Conservation (phyloP, 2,797 vertebrate species). For the Hyperoplus immaculatus region DNA sequence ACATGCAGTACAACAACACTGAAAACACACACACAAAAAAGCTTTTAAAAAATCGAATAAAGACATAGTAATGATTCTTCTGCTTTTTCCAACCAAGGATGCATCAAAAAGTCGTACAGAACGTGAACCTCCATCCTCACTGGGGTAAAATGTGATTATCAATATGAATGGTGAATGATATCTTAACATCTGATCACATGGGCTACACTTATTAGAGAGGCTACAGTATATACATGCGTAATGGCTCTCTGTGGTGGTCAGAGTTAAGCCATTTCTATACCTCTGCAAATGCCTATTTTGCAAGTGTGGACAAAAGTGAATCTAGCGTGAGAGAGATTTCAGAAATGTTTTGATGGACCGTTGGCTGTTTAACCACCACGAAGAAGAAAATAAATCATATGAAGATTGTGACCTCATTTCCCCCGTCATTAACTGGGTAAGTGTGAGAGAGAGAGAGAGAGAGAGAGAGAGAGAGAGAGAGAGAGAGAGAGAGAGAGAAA, state of each 20-base stretch:
- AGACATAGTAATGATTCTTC: constrained; percentile 21
- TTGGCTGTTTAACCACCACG: constrained; percentile 43
- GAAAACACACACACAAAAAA: constrained; percentile 1
- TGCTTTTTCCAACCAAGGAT: constrained; percentile 50
- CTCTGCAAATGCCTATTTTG: constrained; percentile 20
- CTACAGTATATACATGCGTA: constrained; percentile 18
- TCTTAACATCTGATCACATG: constrained; percentile 46
- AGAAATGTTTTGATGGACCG: constrained; percentile 19
- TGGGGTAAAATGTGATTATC: constrained; percentile 41
- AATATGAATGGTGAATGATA: constrained; percentile 25
- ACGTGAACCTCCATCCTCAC: constrained; percentile 52
- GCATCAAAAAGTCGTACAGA: constrained; percentile 61
- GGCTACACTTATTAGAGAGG: constrained; percentile 6
- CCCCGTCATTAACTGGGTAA: constrained; percentile 34
- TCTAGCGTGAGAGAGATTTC: constrained; percentile 29
- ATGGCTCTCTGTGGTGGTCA: constrained; percentile 38
- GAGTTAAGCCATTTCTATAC: constrained; percentile 38
- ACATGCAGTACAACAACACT: constrained; percentile 5
- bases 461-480: not conserved
- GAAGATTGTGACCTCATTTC: constrained; percentile 42
- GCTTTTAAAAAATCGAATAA: constrained; percentile 29
- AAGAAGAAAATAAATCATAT: constrained; percentile 42
- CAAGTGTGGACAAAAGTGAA: constrained; percentile 32
- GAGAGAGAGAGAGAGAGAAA: no score
- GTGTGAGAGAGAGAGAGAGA: constrained; percentile 14